Percentiles rank a stretch among this genome's conserved stretches.
Conservation (phyloP, 1,140 invertebrate genomes). For the Diabrotica virgifera region DNA sequence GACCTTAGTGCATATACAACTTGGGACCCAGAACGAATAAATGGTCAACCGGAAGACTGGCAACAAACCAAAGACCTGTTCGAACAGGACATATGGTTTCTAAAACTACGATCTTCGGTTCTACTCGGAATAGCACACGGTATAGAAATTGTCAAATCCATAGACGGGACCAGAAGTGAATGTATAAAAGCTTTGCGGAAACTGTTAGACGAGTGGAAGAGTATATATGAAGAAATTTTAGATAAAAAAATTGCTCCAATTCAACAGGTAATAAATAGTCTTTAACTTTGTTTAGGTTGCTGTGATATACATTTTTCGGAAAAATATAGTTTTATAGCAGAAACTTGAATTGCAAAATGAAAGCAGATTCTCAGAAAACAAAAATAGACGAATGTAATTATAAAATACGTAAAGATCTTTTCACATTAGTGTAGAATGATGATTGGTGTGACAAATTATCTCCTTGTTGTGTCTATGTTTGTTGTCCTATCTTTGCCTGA, state of each 20-base stretch:
- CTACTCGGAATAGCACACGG: slow-evolving; percentile 30
- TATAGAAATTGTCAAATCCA: slow-evolving; percentile 31
- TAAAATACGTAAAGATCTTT: no score
- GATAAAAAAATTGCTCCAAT: slow-evolving; percentile 29
- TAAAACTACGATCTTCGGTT: slow-evolving; percentile 36
- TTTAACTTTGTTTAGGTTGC: no score
- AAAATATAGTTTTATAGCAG: no score
- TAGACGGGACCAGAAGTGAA: slow-evolving; percentile 31
- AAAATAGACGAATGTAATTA: no score
- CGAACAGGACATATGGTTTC: slow-evolving; percentile 37
- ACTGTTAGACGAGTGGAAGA: slow-evolving; percentile 37
- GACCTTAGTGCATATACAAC: slow-evolving; percentile 58
- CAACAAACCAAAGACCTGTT: slow-evolving; percentile 33
- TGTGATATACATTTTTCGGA: no score
- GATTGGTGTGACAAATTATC: no score
- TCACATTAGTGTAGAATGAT: no score
- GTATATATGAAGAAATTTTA: slow-evolving; percentile 25
- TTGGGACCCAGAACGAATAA: slow-evolving; percentile 54
- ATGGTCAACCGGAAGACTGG: slow-evolving; percentile 32
- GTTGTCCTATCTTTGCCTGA: no score
- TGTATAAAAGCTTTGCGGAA: slow-evolving; percentile 30
- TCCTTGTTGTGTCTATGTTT: no score
- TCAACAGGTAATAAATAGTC: slow-evolving; percentile 26
- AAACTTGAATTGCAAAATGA: no score
- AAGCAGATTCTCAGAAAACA: no score